Base-by-base conservation (phyloP, 2,113 vertebrate species). In the Porphyrio hochstetteri region DNA sequence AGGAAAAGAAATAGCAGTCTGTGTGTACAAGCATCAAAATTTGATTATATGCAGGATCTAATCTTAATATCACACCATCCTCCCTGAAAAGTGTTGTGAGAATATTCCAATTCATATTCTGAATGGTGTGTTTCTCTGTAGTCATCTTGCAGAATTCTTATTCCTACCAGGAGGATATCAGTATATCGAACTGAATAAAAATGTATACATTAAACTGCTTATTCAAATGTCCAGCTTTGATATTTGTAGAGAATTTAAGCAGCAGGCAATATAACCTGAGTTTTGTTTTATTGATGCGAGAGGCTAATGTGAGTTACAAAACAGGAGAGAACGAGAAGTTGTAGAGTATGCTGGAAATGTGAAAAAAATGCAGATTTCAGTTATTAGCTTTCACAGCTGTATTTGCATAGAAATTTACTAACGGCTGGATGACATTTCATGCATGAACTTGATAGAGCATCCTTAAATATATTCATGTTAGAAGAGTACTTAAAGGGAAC, bases 161-260 rank as follows among this genome's bases (percentile, higher is more conserved):
- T 97, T 97, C 92, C 90, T 97, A 96, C 95, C 90, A 96, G 94
- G 96, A 98, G 96, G 96, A n/a, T 97, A 98, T 97, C 96, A 97
- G 97, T 97, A 97, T 96, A 97, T 92, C 91, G 97, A 98, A 96
- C 90, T 97, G 97, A 97, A 98, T 98, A 97, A 98, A 98, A 98
- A 98, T 97, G 81, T 98, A 95, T 98, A 97, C 93, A 97, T 98
- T 98, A 98, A 97, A 97, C 98, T 98, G 96, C 96, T 97, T 98
- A 98, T 98, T 98, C 97, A 98, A 95, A 98, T 97, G 97, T 96
- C 94, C 97, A 94, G 94, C 96, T 97, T 96, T 97, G 97, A 97
- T 97, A 97, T 97, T 97, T 95, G 95, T 95, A 97, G 96, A 92
- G 90, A 98, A 98, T 98, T 96, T 96, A 98, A 98, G 96, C 97